Evolutionary conservation across 2,113 vertebrate genomes (phyloP).

Genomic region (Lipophrys pholis): DNA sequence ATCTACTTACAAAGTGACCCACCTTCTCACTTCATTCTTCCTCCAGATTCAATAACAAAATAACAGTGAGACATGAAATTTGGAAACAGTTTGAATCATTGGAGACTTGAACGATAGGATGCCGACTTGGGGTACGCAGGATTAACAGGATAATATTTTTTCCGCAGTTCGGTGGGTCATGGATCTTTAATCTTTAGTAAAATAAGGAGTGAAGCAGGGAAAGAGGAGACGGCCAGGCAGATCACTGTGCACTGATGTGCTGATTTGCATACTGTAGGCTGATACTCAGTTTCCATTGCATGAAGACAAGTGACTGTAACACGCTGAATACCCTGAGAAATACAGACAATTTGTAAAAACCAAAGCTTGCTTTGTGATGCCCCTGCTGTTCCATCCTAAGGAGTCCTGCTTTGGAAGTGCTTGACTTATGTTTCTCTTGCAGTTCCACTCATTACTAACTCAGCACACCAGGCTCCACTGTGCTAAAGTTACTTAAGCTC

Average conservation of each 20-base stretch:
- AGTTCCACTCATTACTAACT: too few relatives aligned
- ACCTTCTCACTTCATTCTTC: background rate
- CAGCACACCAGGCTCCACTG: too few relatives aligned
- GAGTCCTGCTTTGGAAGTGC: background rate
- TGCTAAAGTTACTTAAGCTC: too few relatives aligned
- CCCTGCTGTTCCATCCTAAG: too few relatives aligned
- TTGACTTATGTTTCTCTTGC: too few relatives aligned
- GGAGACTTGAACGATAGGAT: slow-evolving; percentile 8
- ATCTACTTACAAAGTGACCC: slow-evolving; percentile 4
- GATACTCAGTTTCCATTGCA: slow-evolving; percentile 70
- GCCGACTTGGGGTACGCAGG: slow-evolving; percentile 37
- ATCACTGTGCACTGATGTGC: slow-evolving; percentile 61
- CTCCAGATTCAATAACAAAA: slow-evolving; percentile 24
- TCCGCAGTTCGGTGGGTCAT: slow-evolving; percentile 40
- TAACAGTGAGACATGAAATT: slow-evolving; percentile 9
- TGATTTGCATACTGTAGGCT: slow-evolving; percentile 58
- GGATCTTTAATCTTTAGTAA: slow-evolving; percentile 65
- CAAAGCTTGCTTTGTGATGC: background rate
- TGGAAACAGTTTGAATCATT: slow-evolving; percentile 1
- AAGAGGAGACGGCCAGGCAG: slow-evolving; percentile 69
- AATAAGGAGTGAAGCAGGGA: slow-evolving; percentile 48
- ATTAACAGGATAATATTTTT: slow-evolving; percentile 61
- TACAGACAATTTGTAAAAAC: slow-evolving; percentile 18
- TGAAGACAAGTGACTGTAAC: slow-evolving; percentile 21
- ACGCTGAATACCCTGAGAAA: slow-evolving; percentile 17